Evolutionary conservation across 2,113 vertebrate species (phyloP), one percentile per base, ranked within the genome.

Genomic region (Zootoca vivipara): DNA sequence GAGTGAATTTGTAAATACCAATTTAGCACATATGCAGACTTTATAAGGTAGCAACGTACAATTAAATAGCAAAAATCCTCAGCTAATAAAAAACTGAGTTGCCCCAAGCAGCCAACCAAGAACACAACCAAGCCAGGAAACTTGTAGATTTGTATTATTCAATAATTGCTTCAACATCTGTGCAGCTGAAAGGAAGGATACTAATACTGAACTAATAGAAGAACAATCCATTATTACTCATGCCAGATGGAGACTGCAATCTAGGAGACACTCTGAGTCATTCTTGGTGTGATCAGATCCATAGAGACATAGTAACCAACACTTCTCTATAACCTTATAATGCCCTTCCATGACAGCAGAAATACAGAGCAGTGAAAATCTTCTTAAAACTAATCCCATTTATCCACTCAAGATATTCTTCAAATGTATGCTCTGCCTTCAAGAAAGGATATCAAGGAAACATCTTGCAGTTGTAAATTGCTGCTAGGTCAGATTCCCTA

Each of bases 371-470:
- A 75, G 70, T 42, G 79, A 77, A 75, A 75, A 88, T 75, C 62
- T 75, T 82, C 69, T 87, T 87, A 87, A 52, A 79, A 24, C 33
- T 82, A 87, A 82, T 87, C 78, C 70, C 38, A 78, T 78, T 86
- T 69, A 86, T 24, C 85, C 38, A 78, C 30, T 86, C 75, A 67
- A 86, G 74, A 52, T 75, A 64, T 52, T 78, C 85, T 86, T 69
- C 85, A 86, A 78, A 86, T 67, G 30, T 78, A 86, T 78, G 64
- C 26, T 35, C 8, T 78, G 33, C 73, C 35, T 77, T 77, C 56
- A 65, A 64, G 56, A 42, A 75, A 40, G 3, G 84, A 64, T 85
- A 86, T 86, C 74, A 86, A 67, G 85, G n/a, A 46, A 86, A 28
- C 62, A 86, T 78, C 81, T 83, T 83, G 79, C 80, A 77, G 30